Evolutionary conservation across 2,888 invertebrate genomes (phyloP), one percentile per base, ranked within the genome.

Genomic region (Cotesia congregata): DNA sequence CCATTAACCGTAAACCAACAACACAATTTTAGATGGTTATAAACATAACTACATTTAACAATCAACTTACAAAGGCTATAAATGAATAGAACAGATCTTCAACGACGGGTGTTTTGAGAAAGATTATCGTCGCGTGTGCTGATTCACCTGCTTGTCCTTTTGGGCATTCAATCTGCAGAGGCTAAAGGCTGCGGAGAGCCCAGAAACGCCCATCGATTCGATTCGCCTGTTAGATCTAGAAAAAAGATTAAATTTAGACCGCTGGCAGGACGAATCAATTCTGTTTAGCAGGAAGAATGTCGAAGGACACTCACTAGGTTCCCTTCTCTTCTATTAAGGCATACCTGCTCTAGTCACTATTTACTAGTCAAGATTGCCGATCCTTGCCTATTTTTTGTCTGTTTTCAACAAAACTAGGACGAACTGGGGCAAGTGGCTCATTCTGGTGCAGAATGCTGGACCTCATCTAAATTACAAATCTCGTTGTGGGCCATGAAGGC

Each of bases 381-480:
- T 50, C 41, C 30, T 30, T 2, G 30, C 3, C 30, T 30, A 30
- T 30, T 30, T 30, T 30, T 30, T 30, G 50, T 12, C 9, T 4
- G 9, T 50, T 50, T 50, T 75, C 76, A 67, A 15, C 1, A 39
- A 68, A 61, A 41, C 68, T 72, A 61, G 69, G 68, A 59, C 64
- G 72, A 59, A 40, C 6, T 20, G 7, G 40, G 6, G 67, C 40
- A n/a, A 15, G 39, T 67, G 67, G 38, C n/a, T 40, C 39, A 15
- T 12, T 67, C 1, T 9, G 38, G n/a, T 67, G 15, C 9, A 50
- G 5, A 17, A 68, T 39, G n/a, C 39, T 15, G 67, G 76, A 62
- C 76, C 88, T 88, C 88, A 89, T 89, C 88, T 89, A 88, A 88
- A 88, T 89, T 88, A 87, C 88, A 88, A 89, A 89, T 89, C 88